Evolutionary conservation across 1,140 invertebrate species (phyloP), one percentile per base, ranked within the genome.

Genomic region (Drosophila prosaltans): DNA sequence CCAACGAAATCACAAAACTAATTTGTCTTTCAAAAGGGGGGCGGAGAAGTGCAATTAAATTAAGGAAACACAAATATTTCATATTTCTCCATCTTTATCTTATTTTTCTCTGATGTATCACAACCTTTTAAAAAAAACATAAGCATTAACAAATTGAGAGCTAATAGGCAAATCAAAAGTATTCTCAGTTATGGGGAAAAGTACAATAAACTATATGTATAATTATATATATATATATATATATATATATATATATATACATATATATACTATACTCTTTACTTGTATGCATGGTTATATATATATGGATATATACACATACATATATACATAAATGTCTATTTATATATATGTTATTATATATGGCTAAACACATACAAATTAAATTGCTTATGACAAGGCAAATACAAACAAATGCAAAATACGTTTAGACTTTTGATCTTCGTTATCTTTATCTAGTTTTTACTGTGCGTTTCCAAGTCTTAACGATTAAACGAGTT

Each of bases 381-480:
- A 79, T 82, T 62, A 74, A 78, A 79, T 88, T 82, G 74, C 79
- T 77, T 81, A 80, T 83, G 54, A 76, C 80, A 83, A 83, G 77
- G 77, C 84, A 89, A 89, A 89, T 89, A 84, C 84, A 89, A 84
- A 84, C 84, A 89, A 89, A 89, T 89, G 84, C 84, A 80, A 64
- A 77, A 88, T 89, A 83, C 80, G 68, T 65, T 65, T 67, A 45
- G 45, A 63, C 69, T 78, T 76, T 82, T 86, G 71, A 77, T 80
- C 45, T 51, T 51, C 41, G 21, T 51, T 51, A 26, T 24, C 45
- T 26, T 51, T 51, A 24, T 51, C 45, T 51, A 51, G 45, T 51
- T 51, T 51, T 51, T 86, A 86, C 80, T 88, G 83, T 86, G 83
- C 83, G 83, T 28, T 30, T 83, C 80, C 62, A 83, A 86, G 83